phyloP scores from a whole-genome alignment of 2,113 vertebrate genomes.

The Carassius carassius region DNA sequence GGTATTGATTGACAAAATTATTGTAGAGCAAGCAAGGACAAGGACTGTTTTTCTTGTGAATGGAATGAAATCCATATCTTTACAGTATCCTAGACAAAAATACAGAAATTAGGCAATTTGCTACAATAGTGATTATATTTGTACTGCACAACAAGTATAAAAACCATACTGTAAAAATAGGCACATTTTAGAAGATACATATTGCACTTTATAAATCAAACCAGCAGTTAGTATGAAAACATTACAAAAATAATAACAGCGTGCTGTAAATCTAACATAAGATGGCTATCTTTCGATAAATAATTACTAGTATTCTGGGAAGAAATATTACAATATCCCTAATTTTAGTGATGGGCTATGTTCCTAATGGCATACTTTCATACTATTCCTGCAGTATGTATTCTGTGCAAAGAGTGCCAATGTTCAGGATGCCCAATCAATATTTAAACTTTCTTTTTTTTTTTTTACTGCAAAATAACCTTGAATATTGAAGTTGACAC shows the following conservation, averaged over 20 bases:
- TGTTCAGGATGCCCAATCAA: background rate
- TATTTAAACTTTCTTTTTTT: background rate
- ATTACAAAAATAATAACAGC: slow-evolving; percentile 24
- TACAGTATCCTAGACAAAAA: background rate
- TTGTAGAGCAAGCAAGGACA: background rate
- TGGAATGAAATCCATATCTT: background rate
- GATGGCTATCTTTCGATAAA: slow-evolving; percentile 7
- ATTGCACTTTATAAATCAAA: slow-evolving; percentile 63
- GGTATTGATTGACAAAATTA: no score
- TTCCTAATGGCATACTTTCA: background rate
- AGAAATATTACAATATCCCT: background rate
- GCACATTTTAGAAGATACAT: slow-evolving; percentile 69
- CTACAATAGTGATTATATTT: slow-evolving; percentile 25
- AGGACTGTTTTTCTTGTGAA: background rate
- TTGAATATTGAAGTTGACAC: background rate
- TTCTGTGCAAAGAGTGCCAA: background rate
- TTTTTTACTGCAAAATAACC: background rate
- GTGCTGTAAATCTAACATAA: background rate
- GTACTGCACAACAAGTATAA: slow-evolving; percentile 25
- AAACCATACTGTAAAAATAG: slow-evolving; percentile 59
- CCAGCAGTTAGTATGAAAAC: background rate
- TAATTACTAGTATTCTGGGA: background rate
- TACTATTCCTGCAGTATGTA: background rate
- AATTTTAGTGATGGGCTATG: background rate
- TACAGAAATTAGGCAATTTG: background rate